Conservation (phyloP, 2,888 invertebrate genomes). For the Mesorhabditis sp. region DNA sequence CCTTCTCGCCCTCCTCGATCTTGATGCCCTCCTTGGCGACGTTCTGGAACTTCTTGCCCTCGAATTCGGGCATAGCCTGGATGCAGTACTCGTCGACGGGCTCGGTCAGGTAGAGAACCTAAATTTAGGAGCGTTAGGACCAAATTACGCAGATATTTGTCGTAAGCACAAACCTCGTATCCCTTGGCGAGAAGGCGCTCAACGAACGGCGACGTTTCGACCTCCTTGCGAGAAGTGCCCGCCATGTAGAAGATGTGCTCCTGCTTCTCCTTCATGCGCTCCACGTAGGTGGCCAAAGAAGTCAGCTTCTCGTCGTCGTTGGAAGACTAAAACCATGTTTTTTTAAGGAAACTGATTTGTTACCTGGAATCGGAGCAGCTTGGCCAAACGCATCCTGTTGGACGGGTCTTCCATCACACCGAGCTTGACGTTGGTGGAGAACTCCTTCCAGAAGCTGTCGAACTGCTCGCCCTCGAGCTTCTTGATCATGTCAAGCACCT, state of each 20-base stretch:
- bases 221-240: constrained; percentile 79
- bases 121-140: constrained; percentile 63
- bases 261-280: constrained; percentile 90
- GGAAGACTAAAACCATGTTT: constrained; percentile 63
- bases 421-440: constrained; percentile 91
- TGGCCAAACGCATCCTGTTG: constrained; percentile 89
- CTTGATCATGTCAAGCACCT: constrained; percentile 76
- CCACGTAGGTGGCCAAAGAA: constrained; percentile 81
- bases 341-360: neutral
- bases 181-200: constrained; percentile 87
- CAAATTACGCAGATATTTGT: neutral
- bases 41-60: constrained; percentile 98
- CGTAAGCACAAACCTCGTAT: constrained; percentile 70
- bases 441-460: constrained; percentile 96
- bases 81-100: constrained; percentile 97
- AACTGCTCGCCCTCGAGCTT: constrained; percentile 86
- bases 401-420: constrained; percentile 96
- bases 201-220: constrained; percentile 83
- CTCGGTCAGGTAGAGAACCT: constrained; percentile 77
- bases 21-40: constrained; percentile 84
- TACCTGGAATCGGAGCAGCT: constrained; percentile 68
- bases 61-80: constrained; percentile 91
- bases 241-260: constrained; percentile 94
- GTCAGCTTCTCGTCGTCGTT: constrained; percentile 68
- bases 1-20: constrained; percentile 54